Evolutionary conservation across 2,797 vertebrate genomes (phyloP).

Genomic region (Menidia menidia): DNA sequence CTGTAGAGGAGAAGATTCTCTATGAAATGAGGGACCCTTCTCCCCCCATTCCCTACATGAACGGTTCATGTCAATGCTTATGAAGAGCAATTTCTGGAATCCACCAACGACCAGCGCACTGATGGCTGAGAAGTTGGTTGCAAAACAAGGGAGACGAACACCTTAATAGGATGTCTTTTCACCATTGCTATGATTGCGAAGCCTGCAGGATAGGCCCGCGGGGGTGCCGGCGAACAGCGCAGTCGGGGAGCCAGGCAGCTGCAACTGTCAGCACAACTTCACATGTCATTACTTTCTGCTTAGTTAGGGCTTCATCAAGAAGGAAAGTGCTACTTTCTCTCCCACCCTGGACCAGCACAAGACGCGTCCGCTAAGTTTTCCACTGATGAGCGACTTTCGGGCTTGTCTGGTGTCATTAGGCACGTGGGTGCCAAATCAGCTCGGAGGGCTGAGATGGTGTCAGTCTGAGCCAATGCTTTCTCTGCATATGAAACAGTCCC

Average conservation of each 20-base stretch:
- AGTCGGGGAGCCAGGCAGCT: constrained; percentile 77
- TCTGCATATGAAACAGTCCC: constrained; percentile 61
- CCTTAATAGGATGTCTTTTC: constrained; percentile 77
- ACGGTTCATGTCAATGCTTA: constrained; percentile 10
- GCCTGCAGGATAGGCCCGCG: constrained; percentile 71
- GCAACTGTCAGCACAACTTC: constrained; percentile 87
- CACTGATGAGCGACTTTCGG: constrained; percentile 71
- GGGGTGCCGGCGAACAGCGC: constrained; percentile 67
- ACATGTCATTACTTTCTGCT: constrained; percentile 87
- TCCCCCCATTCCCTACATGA: constrained; percentile 28
- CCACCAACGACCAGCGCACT: constrained; percentile 28
- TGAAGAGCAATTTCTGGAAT: constrained; percentile 39
- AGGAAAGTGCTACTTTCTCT: constrained; percentile 78
- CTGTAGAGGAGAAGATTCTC: constrained; percentile 67
- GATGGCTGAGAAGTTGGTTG: constrained; percentile 15
- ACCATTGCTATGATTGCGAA: constrained; percentile 65
- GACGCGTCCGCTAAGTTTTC: constrained; percentile 73
- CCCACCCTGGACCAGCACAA: constrained; percentile 44
- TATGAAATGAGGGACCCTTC: constrained; percentile 25
- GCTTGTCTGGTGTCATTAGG: constrained; percentile 79
- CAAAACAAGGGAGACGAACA: constrained; percentile 62
- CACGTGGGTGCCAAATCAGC: constrained; percentile 69
- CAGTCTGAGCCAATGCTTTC: constrained; percentile 50
- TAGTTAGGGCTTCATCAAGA: constrained; percentile 83
- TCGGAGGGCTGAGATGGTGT: constrained; percentile 57